phyloP scores from a whole-genome alignment of 2,113 vertebrate genomes.

The cattle (Bos taurus) region ARS-UCD2.0 NC_037338.1:55142501-55143000 shows the following conservation, averaged over 20 bases:
- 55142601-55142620: neutral
- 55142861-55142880: neutral
- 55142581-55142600: neutral
- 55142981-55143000: neutral
- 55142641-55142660: neutral
- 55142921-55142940: neutral
- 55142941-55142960: neutral
- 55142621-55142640: neutral
- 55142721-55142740: neutral
- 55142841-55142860: neutral
- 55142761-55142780: neutral
- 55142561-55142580: neutral
- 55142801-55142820: neutral
- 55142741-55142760: neutral
- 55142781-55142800: neutral
- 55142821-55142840: neutral
- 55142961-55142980: neutral
- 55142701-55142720: neutral
- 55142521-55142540: neutral
- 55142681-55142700: neutral
- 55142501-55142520: neutral
- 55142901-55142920: neutral
- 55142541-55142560: neutral
- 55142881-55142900: neutral
- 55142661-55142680: neutral